Percentiles rank a stretch among this genome's conserved stretches.
Evolutionary conservation across 1,140 invertebrate genomes (phyloP).

Genomic region (Tetramorium simillimum): DNA sequence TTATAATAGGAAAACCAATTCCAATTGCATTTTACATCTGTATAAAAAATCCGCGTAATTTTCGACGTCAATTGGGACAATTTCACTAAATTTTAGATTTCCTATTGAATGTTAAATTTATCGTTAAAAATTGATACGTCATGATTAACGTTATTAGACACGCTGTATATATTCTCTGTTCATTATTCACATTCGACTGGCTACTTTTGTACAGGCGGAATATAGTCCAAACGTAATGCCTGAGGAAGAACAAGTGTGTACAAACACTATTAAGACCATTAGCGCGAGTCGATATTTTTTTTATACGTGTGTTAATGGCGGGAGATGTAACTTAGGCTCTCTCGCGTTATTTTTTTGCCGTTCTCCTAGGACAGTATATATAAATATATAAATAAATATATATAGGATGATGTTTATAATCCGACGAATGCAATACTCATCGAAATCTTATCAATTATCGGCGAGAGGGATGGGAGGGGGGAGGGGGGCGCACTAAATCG

Average conservation of each 20-base stretch:
- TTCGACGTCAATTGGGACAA: not conserved
- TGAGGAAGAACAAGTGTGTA: slow-evolving; percentile 57
- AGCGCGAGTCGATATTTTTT: slow-evolving; percentile 67
- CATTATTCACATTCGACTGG: slow-evolving; percentile 70
- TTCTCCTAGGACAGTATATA: slow-evolving; percentile 10
- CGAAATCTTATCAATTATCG: slow-evolving; percentile 52
- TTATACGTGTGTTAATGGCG: slow-evolving; percentile 57
- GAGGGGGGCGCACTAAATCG: slow-evolving; percentile 47
- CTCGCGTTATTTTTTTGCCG: slow-evolving; percentile 34
- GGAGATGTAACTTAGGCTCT: slow-evolving; percentile 45
- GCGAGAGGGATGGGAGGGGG: not conserved
- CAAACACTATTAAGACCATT: slow-evolving; percentile 51
- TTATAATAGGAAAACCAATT: not conserved
- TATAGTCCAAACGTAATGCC: slow-evolving; percentile 61
- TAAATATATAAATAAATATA: not conserved
- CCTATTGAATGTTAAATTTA: not conserved
- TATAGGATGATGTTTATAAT: slow-evolving; percentile 46
- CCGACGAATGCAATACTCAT: slow-evolving; percentile 66
- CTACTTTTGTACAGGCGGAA: slow-evolving; percentile 3
- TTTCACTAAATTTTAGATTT: not conserved
- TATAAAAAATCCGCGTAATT: not conserved
- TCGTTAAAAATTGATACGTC: not conserved
- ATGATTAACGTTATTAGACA: not conserved
- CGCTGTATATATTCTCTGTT: slow-evolving; percentile 57
- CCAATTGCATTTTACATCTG: not conserved